Evolutionary conservation across 2,113 vertebrate genomes (phyloP).

Genomic region (Potamarius usumacintae): DNA sequence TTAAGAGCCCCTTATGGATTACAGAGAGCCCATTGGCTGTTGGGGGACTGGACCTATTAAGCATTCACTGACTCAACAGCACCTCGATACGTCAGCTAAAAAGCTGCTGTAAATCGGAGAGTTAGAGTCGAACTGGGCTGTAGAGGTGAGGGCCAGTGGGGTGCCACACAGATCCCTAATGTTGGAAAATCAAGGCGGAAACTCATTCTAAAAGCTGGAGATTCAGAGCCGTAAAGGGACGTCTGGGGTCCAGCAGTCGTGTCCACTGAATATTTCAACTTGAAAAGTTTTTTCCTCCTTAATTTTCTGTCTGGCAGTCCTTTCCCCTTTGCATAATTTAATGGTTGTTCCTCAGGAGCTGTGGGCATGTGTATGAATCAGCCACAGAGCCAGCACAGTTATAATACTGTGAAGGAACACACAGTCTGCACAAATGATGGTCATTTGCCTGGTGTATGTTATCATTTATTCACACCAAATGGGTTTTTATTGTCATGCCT

Average conservation of each 20-base stretch:
- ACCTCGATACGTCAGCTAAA: slow-evolving; percentile 51
- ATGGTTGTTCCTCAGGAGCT: slow-evolving; percentile 60
- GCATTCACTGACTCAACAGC: slow-evolving; percentile 55
- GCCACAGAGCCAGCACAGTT: slow-evolving; percentile 46
- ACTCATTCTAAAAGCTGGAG: slow-evolving; percentile 55
- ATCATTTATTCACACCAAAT: not conserved
- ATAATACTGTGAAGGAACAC: slow-evolving; percentile 48
- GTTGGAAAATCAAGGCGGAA: slow-evolving; percentile 47
- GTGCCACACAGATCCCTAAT: slow-evolving; percentile 52
- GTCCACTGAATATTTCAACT: slow-evolving; percentile 73
- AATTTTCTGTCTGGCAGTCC: slow-evolving; percentile 72
- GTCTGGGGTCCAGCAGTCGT: slow-evolving; percentile 64
- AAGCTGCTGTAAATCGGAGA: slow-evolving; percentile 49
- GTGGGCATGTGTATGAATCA: slow-evolving; percentile 66
- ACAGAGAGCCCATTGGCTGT: slow-evolving; percentile 44
- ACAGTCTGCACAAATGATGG: slow-evolving; percentile 23
- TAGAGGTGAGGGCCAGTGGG: slow-evolving; percentile 21
- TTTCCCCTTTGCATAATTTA: slow-evolving; percentile 71
- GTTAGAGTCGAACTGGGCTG: slow-evolving; percentile 46
- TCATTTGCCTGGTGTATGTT: slow-evolving; percentile 11
- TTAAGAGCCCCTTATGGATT: slow-evolving; percentile 46
- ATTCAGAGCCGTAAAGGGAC: slow-evolving; percentile 69
- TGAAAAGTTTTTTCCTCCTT: slow-evolving; percentile 78
- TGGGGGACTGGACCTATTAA: slow-evolving; percentile 26
- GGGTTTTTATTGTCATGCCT: not conserved